These are phyloP conservation scores for Mormyrus lacerda DNA, from an alignment of 2,113 vertebrate genomes.

Conservation along the genomic window DNA sequence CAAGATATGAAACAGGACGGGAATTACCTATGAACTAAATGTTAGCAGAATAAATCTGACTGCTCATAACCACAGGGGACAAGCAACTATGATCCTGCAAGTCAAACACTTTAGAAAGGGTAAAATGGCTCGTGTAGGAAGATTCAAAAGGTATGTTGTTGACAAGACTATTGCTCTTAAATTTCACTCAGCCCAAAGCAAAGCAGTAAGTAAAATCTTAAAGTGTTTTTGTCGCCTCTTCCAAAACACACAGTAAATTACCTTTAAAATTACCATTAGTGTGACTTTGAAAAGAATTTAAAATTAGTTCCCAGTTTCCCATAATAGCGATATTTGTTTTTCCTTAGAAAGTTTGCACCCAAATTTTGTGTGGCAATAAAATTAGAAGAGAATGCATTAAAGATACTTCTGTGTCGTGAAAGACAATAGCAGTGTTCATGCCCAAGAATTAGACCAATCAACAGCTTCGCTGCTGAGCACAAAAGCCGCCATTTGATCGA, in stretches of 20 bases:
- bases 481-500: slow-evolving; percentile 3
- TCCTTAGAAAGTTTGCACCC: not conserved
- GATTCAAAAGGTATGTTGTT: not conserved
- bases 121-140: not conserved
- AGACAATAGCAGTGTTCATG: not conserved
- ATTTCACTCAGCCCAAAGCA: not conserved
- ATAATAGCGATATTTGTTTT: not conserved
- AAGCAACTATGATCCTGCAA: not conserved
- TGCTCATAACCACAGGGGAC: not conserved
- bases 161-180: not conserved
- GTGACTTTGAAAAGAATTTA: not conserved
- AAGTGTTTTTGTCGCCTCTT: not conserved
- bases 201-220: not conserved
- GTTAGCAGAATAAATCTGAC: not conserved
- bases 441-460: not conserved
- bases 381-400: not conserved
- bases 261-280: not conserved
- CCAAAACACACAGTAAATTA: not conserved
- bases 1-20: not conserved
- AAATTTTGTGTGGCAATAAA: not conserved
- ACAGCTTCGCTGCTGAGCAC: not conserved
- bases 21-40: not conserved
- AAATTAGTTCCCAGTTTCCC: not conserved
- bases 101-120: not conserved
- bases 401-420: not conserved